Conservation (phyloP, 2,888 invertebrate species). For the Agrilus mali region DNA sequence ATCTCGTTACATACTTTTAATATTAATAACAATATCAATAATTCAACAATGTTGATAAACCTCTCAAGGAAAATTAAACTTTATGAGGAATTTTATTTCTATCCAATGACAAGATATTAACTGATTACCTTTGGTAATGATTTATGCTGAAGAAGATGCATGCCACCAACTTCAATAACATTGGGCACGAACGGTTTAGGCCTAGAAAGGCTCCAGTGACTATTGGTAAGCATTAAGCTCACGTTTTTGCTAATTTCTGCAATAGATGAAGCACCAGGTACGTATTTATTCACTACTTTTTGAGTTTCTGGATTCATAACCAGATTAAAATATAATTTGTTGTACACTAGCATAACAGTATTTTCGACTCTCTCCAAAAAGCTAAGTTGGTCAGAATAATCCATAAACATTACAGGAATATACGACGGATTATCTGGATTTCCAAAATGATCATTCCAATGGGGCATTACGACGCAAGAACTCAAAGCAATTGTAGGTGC, state of each 20-base stretch:
- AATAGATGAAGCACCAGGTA: too few species aligned
- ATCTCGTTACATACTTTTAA: too few species aligned
- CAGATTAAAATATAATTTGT: slow-evolving; percentile 1
- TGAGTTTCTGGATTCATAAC: neutral
- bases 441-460: slow-evolving; percentile 36
- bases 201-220: slow-evolving; percentile 33
- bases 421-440: slow-evolving; percentile 38
- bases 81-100: too few species aligned
- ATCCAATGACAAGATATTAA: too few species aligned
- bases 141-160: slow-evolving; percentile 33
- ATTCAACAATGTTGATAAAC: too few species aligned
- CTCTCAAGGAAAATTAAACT: too few species aligned
- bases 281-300: too few species aligned
- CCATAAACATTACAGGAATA: slow-evolving; percentile 36
- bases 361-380: slow-evolving; percentile 35
- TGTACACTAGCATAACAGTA: slow-evolving; percentile 16
- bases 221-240: slow-evolving; percentile 38
- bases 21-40: too few species aligned
- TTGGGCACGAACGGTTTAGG: slow-evolving; percentile 35
- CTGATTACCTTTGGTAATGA: slow-evolving; percentile 18
- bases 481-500: slow-evolving; percentile 37
- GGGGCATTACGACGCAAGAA: slow-evolving; percentile 38
- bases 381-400: slow-evolving; percentile 22
- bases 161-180: slow-evolving; percentile 41
- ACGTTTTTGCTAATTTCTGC: slow-evolving; percentile 32